Evolutionary conservation across 2,888 invertebrate genomes (phyloP), one percentile per base, ranked within the genome.

Genomic region (Agrotis segetum): DNA sequence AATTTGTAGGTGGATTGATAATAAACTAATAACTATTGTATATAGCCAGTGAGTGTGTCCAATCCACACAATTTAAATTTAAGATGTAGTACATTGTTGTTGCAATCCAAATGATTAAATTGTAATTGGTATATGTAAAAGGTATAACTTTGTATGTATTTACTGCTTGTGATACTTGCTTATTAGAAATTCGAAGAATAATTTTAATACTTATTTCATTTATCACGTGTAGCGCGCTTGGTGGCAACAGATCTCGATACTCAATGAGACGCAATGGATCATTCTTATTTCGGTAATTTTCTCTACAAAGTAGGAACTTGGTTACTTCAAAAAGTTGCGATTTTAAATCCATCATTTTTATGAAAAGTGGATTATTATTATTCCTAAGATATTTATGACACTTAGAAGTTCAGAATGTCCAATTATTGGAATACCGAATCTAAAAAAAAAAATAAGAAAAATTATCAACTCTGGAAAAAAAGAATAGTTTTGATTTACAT

Each of bases 151-250:
- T 62, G 24, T 68, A 24, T 73, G 21, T 58, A 52, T 70, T 73
- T 80, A 56, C 67, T 74, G 61, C 77, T 83, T 85, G 85, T 85
- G 76, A 84, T 81, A 83, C 73, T 81, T 81, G 73, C 74, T 73
- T 76, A 71, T 53, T 76, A 71, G 44, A 72, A 81, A 74, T 76
- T 79, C 65, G 74, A 81, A 64, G 65, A 65, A 76, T 74, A 66
- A 60, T 40, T 40, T 40, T 40, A 40, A n/a, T n/a, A n/a, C n/a
- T 9, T 40, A 9, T 1, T 40, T 40, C 40, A 71, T 46, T 58
- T 34, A 56, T 55, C 64, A 59, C 63, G 61, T 70, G 68, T 67
- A 61, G 70, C 50, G 67, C 62, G 62, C 83, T 74, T 80, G n/a
- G 52, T 49, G 47, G 69, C 21, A 60, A 61, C 49, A 62, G 80